phyloP scores from a whole-genome alignment of 2,888 invertebrate genomes.

The Agonum fuliginosum region DNA sequence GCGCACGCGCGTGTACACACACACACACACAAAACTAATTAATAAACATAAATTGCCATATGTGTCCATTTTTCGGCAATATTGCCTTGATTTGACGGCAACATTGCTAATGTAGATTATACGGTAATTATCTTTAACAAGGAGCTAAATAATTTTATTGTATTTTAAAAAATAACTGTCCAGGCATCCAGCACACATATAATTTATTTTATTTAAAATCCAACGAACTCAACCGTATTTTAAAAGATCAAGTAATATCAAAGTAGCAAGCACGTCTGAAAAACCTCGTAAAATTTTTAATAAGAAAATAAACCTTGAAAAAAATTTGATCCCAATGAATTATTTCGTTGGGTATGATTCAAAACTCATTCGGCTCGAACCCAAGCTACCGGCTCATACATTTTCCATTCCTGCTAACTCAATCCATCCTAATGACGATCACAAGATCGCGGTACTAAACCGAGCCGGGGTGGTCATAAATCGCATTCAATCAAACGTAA shows the following conservation, averaged over 20 bases:
- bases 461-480: conserved; percentile 18
- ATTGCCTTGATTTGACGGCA: too few species aligned
- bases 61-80: too few species aligned
- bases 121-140: too few species aligned
- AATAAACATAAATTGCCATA: too few species aligned
- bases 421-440: conserved; percentile 31
- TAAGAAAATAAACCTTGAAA: background rate
- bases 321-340: background rate
- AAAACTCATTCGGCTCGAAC: background rate
- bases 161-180: too few species aligned
- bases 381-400: background rate
- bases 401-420: conserved; percentile 27
- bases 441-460: conserved; percentile 11
- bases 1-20: too few species aligned
- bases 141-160: too few species aligned
- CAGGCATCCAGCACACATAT: too few species aligned
- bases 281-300: background rate
- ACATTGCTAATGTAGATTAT: too few species aligned
- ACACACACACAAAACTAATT: too few species aligned
- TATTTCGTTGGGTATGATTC: background rate
- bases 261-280: background rate
- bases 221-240: too few species aligned
- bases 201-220: too few species aligned
- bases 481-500: conserved; percentile 48
- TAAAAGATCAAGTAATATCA: background rate